Evolutionary conservation across 2,888 invertebrate genomes (phyloP).

Genomic region (Ypsolopha scabrella): DNA sequence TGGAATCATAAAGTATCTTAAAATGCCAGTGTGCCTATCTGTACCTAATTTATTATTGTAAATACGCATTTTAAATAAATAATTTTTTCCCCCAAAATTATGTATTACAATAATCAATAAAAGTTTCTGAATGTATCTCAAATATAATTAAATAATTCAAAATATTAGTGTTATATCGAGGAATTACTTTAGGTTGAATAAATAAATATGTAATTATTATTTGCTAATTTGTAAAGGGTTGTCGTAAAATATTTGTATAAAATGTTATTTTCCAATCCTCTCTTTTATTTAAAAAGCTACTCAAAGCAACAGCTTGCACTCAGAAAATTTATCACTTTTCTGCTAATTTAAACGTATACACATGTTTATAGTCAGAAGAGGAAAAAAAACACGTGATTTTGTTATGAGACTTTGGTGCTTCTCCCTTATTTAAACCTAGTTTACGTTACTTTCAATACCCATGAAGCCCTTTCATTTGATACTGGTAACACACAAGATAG

Average conservation of each 20-base stretch:
- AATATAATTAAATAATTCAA: background rate
- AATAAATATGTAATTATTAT: background rate
- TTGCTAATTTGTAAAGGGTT: slow-evolving; percentile 40
- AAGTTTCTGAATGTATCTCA: background rate
- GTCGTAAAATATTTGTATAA: slow-evolving; percentile 62
- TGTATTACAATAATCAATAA: background rate
- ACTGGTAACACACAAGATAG: no score
- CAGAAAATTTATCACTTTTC: no score
- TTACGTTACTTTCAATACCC: no score
- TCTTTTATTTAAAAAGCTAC: no score
- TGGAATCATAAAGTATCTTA: background rate
- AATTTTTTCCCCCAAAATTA: background rate
- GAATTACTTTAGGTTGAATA: background rate
- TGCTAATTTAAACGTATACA: no score
- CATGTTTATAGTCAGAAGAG: no score
- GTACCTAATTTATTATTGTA: slow-evolving; percentile 1
- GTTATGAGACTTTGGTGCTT: no score
- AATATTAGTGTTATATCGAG: background rate
- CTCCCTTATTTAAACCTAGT: no score
- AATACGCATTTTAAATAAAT: background rate
- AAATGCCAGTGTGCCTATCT: slow-evolving; percentile 2
- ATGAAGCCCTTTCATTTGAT: no score
- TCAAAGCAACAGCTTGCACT: no score
- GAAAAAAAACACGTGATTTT: no score
- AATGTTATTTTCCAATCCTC: slow-evolving; percentile 35